A percentile compares a stretch with the other conserved stretches of the same genome.
Evolutionary conservation across 2,113 vertebrate species (phyloP).

Genomic region (Setophaga kirtlandii): DNA sequence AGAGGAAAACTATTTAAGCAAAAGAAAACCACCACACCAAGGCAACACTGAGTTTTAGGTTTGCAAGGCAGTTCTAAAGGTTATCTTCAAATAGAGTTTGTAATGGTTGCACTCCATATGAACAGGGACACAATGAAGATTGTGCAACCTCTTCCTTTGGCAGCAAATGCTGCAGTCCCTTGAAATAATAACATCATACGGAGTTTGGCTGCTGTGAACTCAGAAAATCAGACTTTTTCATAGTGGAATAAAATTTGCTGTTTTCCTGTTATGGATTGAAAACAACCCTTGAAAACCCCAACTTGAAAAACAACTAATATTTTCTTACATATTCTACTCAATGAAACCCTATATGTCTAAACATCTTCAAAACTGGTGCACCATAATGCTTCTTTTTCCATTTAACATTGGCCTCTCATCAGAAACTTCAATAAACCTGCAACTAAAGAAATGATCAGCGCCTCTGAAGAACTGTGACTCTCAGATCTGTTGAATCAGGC

Average conservation of each 20-base stretch:
- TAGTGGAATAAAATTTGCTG: neutral
- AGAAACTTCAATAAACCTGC: neutral
- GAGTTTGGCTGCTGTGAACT: neutral
- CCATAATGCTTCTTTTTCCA: neutral
- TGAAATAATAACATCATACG: neutral
- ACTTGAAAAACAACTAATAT: neutral
- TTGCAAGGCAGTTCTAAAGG: neutral
- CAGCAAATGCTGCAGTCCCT: neutral
- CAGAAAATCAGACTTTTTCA: neutral
- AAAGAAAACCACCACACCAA: neutral
- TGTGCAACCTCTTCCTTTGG: neutral
- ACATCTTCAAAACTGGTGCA: neutral
- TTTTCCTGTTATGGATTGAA: neutral
- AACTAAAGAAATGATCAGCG: neutral
- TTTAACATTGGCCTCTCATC: neutral
- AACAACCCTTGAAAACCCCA: fast-evolving
- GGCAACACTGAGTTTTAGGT: neutral
- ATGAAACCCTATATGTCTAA: neutral
- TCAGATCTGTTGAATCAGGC: neutral
- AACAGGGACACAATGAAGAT: neutral
- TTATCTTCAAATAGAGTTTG: neutral
- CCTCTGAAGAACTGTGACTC: neutral
- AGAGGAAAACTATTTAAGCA: neutral
- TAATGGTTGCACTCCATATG: neutral
- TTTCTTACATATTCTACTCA: neutral